Conservation (phyloP, 30 jellyfish, hydroid and myxozoan species). For the Turritopsis rubra region DNA sequence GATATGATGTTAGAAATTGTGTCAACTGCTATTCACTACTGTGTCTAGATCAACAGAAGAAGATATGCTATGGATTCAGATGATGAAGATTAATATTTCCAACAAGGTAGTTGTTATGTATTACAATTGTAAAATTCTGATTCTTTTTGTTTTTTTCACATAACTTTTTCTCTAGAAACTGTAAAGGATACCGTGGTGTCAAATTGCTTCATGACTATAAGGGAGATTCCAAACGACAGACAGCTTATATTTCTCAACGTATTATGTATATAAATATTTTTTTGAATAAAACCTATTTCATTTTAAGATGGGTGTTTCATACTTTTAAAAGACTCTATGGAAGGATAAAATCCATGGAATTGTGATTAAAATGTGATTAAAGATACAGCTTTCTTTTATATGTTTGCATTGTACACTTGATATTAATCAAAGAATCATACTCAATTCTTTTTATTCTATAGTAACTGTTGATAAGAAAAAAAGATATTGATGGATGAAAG, state of each 20-base stretch:
- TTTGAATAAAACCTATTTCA: neutral
- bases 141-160: neutral
- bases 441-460: too few relatives aligned
- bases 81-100: conserved; percentile 50
- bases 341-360: too few relatives aligned
- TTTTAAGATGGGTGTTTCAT: neutral
- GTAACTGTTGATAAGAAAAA: too few relatives aligned
- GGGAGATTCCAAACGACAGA: neutral
- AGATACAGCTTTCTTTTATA: too few relatives aligned
- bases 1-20: too few relatives aligned
- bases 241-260: neutral
- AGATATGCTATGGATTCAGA: conserved; percentile 88
- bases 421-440: too few relatives aligned
- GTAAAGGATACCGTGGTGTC: neutral
- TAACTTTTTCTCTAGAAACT: neutral
- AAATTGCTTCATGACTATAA: neutral
- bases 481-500: too few relatives aligned
- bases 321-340: neutral
- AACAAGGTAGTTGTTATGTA: neutral
- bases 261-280: neutral
- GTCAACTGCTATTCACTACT: too few relatives aligned
- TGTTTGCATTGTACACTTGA: too few relatives aligned
- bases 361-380: too few relatives aligned
- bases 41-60: conserved; percentile 70
- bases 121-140: neutral